Base-by-base conservation (phyloP, 2,113 vertebrate species). In the Podocnemis expansa region DNA sequence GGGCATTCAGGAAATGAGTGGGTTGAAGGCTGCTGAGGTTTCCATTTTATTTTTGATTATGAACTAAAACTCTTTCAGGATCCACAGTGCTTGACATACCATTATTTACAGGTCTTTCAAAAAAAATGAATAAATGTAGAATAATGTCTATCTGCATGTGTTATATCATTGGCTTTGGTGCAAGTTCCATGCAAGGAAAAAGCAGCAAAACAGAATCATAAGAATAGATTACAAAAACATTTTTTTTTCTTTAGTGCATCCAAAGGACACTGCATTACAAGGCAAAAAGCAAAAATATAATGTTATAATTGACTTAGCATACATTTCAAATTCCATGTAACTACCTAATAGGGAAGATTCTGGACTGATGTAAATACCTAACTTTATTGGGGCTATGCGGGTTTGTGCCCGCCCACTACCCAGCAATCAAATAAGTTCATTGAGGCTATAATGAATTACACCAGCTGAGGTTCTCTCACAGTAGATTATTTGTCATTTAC, bases 201-300 rank as follows among this genome's bases (percentile, higher is more conserved):
- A 93, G 47, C 31, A 4, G 2, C 21, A 81, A 3, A 45, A 76
- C 8, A 43, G 85, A 19, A 25, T 1, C 24, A 47, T 10, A 5
- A 82, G 5, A 82, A 86, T 2, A 14, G 3, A 86, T 3, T 8
- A 2, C 5, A 82, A 84, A 90, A 78, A 0, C 31, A 47, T 47
- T 47, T 54, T 12, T 2, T 54, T 0, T 2, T 14, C 55, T 43
- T 43, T 43, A 34, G 2, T 10, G 9, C 5, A 67, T 1, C 3
- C 31, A 3, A 87, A 78, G 1, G 78, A 34, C 29, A 55, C 21
- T 2, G 56, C 11, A 27, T 3, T 1, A 31, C 11, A 63, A 80
- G 80, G 11, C 5, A 29, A 0, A 0, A 1, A 6, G 11, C 5
- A 29, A 0, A 0, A 1, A 6, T 78, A 3, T 75, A 54, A 21